These are phyloP conservation scores for Hyperopisus bebe DNA, from an alignment of 2,113 vertebrate species.

Conservation along the genomic window DNA sequence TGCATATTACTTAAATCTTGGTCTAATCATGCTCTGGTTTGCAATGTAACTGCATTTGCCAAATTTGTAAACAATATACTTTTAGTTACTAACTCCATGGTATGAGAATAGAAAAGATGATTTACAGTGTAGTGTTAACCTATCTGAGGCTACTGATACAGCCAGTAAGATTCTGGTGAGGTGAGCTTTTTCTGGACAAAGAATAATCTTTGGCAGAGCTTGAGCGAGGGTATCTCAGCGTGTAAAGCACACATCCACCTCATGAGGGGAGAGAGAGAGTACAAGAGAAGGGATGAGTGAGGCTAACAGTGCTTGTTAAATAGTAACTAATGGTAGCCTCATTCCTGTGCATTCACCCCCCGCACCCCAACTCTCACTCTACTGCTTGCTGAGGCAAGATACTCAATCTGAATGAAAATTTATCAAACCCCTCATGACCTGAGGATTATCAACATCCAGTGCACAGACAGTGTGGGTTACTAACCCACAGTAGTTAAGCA, in stretches of 20 bases:
- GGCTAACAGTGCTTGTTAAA: conserved; percentile 21
- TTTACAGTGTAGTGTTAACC: neutral
- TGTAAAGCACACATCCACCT: neutral
- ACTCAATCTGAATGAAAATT: neutral
- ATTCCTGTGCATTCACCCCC: neutral
- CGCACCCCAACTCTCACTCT: neutral
- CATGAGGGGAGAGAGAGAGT: neutral
- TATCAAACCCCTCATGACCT: neutral
- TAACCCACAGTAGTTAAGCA: neutral
- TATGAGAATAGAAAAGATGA: neutral
- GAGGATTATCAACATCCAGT: neutral
- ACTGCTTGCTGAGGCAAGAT: neutral
- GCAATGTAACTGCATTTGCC: neutral
- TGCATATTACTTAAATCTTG: neutral
- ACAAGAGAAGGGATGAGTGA: neutral
- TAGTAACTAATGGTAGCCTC: neutral
- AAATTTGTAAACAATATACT: neutral
- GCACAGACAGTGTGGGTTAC: neutral
- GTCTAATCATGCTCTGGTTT: neutral
- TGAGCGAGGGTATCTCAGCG: neutral
- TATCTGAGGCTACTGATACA: neutral
- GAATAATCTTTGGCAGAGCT: neutral
- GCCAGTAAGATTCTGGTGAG: neutral
- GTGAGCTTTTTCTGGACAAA: neutral
- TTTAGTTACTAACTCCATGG: neutral